A percentile compares a stretch with the other conserved stretches of the same genome.
These are phyloP conservation scores for Synaphobranchus kaupii DNA, from an alignment of 2,797 vertebrate genomes.

Conservation along the genomic window DNA sequence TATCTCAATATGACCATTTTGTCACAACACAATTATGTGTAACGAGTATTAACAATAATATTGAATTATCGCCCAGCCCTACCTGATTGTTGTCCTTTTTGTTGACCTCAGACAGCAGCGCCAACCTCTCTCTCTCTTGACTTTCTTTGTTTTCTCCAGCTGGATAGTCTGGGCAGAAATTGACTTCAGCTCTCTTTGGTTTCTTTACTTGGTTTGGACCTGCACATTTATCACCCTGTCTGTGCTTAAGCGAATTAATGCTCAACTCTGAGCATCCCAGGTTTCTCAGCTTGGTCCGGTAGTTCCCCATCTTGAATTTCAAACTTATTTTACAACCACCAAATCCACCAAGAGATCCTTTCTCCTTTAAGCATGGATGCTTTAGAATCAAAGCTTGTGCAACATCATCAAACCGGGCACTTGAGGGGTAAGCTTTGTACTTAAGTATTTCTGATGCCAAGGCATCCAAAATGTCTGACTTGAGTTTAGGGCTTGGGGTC, in stretches of 20 bases:
- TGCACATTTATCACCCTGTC: slow-evolving; percentile 2
- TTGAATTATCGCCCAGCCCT: too few relatives aligned
- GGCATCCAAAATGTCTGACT: slow-evolving; percentile 29
- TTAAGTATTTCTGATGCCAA: slow-evolving; percentile 29
- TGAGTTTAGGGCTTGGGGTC: slow-evolving; percentile 28
- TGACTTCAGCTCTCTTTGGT: slow-evolving; percentile 36
- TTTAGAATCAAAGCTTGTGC: slow-evolving; percentile 33
- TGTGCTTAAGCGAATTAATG: slow-evolving; percentile 28
- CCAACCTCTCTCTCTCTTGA: slow-evolving; percentile 15
- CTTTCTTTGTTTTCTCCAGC: slow-evolving; percentile 36
- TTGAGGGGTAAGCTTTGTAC: slow-evolving; percentile 29
- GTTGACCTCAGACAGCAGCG: slow-evolving; percentile 19
- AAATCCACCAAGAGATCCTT: slow-evolving; percentile 27
- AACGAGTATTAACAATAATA: too few relatives aligned
- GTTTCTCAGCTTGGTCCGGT: slow-evolving; percentile 16
- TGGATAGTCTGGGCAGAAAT: slow-evolving; percentile 36
- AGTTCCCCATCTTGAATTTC: too few relatives aligned
- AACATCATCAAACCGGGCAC: slow-evolving; percentile 27
- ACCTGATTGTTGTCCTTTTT: slow-evolving; percentile 1
- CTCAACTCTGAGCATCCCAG: slow-evolving; percentile 26
- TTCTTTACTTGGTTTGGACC: slow-evolving; percentile 37
- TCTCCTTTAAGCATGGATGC: slow-evolving; percentile 34
- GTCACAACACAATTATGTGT: too few relatives aligned
- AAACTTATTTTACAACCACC: slow-evolving; percentile 36
- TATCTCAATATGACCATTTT: too few relatives aligned